Base-by-base conservation (phyloP, 2,888 invertebrate species). In the Iselma pallidipennis region DNA sequence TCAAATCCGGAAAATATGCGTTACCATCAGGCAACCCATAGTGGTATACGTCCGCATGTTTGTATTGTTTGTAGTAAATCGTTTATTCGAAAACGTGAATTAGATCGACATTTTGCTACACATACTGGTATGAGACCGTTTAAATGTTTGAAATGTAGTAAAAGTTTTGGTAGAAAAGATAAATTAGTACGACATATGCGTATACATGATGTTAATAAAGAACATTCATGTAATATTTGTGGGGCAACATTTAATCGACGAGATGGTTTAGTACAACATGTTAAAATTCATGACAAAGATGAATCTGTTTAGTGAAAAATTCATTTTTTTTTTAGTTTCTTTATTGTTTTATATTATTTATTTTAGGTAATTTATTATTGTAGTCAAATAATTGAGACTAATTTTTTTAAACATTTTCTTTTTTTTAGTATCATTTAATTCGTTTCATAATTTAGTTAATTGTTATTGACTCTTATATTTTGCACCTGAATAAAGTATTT, bases 111-210 rank as follows among this genome's bases (percentile, higher is more conserved):
- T 79, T 83, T 86, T 14, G 83, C 86, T 0, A 83, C 89, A 1
- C 91, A 91, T 77, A 85, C 88, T 42, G 90, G 87, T 0, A 83
- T 87, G 79, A 88, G 89, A 70, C 86, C 89, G 1, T 89, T 88
- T 73, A 86, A 87, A 54, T 91, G 91, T 75, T 84, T 83, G 53
- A 84, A 86, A 59, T 91, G 91, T 79, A 87, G 87, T 66, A 88
- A 88, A 70, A 85, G 86, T 66, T 89, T 89, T 76, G 87, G 86
- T 37, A 84, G 88, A 50, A 90, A 89, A 72, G 90, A 91, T 72
- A 90, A 90, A 78, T 81, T 89, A 56, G 83, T 87, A 54, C 83
- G 89, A 56, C 91, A 91, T 78, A 87, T 88, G 78, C 82, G 87
- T 69, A 87, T 86, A 70, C 89, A 88, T 75, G 88, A 88, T 80